A percentile compares a stretch with the other conserved stretches of the same genome.
Evolutionary conservation across 2,797 vertebrate species (phyloP).

Genomic region (Notoglanidium macrostoma): DNA sequence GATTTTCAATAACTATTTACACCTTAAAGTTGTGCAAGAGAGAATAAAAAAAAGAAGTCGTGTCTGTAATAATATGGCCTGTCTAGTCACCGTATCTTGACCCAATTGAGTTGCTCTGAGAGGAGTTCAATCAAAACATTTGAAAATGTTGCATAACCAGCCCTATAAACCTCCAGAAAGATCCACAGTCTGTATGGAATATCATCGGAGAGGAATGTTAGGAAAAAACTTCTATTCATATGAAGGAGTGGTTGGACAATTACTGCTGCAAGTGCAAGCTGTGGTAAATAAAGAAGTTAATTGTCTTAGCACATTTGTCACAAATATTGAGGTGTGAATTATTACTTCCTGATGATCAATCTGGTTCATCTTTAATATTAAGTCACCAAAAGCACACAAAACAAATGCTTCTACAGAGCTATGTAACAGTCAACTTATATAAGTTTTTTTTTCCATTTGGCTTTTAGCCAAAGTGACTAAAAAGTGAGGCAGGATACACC

Average conservation of each 20-base stretch:
- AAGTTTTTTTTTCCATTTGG: neutral
- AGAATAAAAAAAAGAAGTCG: neutral
- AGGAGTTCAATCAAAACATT: neutral
- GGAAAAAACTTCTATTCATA: neutral
- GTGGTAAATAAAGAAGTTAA: neutral
- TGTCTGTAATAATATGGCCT: neutral
- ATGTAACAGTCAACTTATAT: neutral
- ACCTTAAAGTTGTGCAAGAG: neutral
- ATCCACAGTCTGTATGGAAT: neutral
- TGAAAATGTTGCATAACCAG: neutral
- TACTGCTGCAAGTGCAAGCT: neutral
- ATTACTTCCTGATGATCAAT: neutral
- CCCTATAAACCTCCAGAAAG: neutral
- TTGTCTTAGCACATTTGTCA: neutral
- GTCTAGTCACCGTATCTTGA: neutral
- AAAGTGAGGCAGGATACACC: neutral
- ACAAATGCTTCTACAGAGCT: neutral
- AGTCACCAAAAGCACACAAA: neutral
- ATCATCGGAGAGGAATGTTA: neutral
- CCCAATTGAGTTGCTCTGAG: neutral
- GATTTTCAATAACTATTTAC: neutral
- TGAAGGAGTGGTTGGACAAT: neutral
- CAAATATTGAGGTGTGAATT: neutral
- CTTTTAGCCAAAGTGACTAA: neutral
- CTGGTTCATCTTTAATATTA: neutral